Conservation (phyloP, 1,140 invertebrate genomes). For the Cotesia glomerata region DNA sequence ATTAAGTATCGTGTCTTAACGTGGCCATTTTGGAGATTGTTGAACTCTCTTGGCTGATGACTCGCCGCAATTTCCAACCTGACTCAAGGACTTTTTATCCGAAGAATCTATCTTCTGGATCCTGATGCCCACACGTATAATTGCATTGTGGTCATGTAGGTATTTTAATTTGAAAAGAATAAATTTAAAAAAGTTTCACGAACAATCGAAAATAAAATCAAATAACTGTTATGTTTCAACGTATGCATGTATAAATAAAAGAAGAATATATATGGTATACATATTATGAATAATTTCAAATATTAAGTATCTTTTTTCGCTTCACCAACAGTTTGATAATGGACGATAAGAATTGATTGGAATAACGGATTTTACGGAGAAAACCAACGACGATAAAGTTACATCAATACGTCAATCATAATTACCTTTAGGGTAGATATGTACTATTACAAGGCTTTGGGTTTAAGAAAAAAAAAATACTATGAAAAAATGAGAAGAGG, state of each 20-base stretch:
- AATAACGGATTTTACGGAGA: background rate
- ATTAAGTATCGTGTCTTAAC: background rate
- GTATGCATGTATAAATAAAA: too few species aligned
- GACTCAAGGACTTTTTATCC: constrained; percentile 35
- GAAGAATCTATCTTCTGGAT: constrained; percentile 7
- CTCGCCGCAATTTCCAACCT: constrained; percentile 33
- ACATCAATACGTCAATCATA: constrained; percentile 6
- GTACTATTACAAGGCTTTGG: background rate
- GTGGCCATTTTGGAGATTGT: constrained; percentile 43
- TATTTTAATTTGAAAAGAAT: background rate
- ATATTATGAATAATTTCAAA: too few species aligned
- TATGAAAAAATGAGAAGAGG: background rate
- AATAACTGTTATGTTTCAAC: background rate
- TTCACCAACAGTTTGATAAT: background rate
- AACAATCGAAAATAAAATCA: background rate
- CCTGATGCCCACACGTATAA: constrained; percentile 22
- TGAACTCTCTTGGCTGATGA: constrained; percentile 40
- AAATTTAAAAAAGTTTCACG: background rate
- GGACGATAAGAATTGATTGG: background rate
- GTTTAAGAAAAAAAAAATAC: too few species aligned
- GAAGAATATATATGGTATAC: too few species aligned
- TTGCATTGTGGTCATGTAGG: constrained; percentile 7
- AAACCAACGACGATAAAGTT: background rate
- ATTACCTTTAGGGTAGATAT: background rate
- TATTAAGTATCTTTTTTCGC: too few species aligned